Conservation (phyloP, 2,797 vertebrate genomes). For the Cirrhinus mrigala region DNA sequence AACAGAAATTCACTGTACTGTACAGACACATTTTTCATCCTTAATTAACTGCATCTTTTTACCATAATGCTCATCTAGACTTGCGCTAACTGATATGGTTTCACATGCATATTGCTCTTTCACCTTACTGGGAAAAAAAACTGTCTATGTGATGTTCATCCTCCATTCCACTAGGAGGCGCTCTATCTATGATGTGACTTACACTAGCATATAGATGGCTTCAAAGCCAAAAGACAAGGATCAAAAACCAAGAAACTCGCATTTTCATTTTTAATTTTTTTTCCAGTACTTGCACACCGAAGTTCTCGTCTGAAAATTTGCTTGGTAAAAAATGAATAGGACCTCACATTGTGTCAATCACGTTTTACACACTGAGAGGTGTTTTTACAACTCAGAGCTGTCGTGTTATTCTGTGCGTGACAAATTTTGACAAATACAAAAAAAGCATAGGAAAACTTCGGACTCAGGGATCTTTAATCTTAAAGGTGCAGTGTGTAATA, state of each 20-base stretch:
- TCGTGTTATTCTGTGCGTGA: no score
- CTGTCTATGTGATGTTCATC: background rate
- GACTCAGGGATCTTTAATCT: no score
- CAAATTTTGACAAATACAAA: no score
- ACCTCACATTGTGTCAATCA: no score
- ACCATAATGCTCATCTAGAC: background rate
- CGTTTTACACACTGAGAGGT: no score
- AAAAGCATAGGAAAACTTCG: no score
- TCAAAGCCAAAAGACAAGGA: background rate
- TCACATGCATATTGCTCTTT: background rate
- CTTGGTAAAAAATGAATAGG: no score
- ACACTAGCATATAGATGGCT: background rate
- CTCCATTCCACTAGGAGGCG: background rate
- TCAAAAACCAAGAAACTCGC: background rate
- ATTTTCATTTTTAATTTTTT: background rate
- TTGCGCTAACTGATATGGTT: background rate
- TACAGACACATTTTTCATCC: background rate
- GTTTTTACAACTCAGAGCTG: no score
- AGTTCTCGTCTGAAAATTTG: no score
- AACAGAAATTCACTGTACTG: background rate
- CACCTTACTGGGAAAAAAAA: background rate
- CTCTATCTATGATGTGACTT: background rate
- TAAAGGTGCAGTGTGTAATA: no score
- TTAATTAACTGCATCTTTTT: background rate
- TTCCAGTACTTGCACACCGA: no score